Conservation (phyloP, 2,797 vertebrate genomes). For the Pitangus sulphuratus region DNA sequence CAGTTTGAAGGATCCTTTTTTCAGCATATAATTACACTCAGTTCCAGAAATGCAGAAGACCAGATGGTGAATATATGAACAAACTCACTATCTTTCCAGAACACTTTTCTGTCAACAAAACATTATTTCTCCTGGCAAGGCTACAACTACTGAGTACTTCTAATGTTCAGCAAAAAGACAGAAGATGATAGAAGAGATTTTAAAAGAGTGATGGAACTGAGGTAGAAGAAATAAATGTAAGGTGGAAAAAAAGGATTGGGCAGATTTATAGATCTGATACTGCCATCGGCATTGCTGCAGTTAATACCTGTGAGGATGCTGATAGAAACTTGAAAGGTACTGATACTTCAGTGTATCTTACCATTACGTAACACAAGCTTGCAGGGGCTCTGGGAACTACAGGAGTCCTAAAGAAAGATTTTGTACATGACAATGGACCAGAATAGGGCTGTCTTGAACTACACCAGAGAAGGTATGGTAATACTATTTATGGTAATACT, state of each 20-base stretch:
- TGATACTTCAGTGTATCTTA: background rate
- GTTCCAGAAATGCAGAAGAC: slow-evolving; percentile 16
- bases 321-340: background rate
- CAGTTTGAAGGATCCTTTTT: background rate
- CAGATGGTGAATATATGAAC: slow-evolving; percentile 22
- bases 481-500: background rate
- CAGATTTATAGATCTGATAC: background rate
- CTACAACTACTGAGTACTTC: background rate
- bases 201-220: background rate
- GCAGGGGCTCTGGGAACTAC: background rate
- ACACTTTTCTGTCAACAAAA: background rate
- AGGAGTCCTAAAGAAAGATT: background rate
- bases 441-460: background rate
- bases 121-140: background rate
- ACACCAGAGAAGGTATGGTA: background rate
- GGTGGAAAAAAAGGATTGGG: background rate
- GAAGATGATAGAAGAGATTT: background rate
- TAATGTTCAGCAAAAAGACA: background rate
- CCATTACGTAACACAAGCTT: background rate
- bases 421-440: background rate
- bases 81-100: slow-evolving; percentile 35
- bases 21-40: background rate
- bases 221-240: background rate
- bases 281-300: background rate
- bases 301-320: background rate